These are phyloP conservation scores for Leptinotarsa defecta DNA, from an alignment of 1,140 invertebrate genomes.

Conservation along the genomic window DNA sequence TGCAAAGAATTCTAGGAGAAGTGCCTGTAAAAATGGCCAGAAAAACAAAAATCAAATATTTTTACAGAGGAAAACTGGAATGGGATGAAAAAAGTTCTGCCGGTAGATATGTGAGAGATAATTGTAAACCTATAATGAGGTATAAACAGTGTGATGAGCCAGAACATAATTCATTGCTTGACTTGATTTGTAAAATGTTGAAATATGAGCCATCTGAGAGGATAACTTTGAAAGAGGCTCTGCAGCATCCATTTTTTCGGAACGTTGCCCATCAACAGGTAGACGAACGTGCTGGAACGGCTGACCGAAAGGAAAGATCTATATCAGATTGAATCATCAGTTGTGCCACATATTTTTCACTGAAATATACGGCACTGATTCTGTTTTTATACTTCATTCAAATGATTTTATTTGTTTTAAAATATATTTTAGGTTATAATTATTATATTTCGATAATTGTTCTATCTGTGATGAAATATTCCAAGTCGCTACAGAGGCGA, in stretches of 20 bases:
- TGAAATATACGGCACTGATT: background rate
- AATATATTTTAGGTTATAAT: background rate
- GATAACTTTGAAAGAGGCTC: conserved; percentile 85
- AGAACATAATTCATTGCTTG: conserved; percentile 92
- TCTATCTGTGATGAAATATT: background rate
- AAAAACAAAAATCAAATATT: conserved; percentile 97
- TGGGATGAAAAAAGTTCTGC: conserved; percentile 95
- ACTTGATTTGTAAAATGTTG: conserved; percentile 93
- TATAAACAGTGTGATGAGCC: conserved; percentile 88
- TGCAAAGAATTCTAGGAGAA: conserved; percentile 96
- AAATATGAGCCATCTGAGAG: conserved; percentile 93
- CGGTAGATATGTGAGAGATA: conserved; percentile 94
- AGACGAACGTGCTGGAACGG: conserved; percentile 61
- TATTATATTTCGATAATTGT: background rate
- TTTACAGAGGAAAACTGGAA: conserved; percentile 90
- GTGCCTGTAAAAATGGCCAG: conserved; percentile 94
- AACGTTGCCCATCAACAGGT: conserved; percentile 77
- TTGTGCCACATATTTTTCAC: background rate
- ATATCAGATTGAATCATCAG: conserved; percentile 63
- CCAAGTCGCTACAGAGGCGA: too few relatives aligned
- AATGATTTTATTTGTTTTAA: background rate
- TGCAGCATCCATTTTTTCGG: conserved; percentile 92
- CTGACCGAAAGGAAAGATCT: conserved; percentile 58
- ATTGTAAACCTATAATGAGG: conserved; percentile 93
- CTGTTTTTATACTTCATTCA: background rate